phyloP scores from a whole-genome alignment of 2,797 vertebrate species.

The Nannoperca obscura region DNA sequence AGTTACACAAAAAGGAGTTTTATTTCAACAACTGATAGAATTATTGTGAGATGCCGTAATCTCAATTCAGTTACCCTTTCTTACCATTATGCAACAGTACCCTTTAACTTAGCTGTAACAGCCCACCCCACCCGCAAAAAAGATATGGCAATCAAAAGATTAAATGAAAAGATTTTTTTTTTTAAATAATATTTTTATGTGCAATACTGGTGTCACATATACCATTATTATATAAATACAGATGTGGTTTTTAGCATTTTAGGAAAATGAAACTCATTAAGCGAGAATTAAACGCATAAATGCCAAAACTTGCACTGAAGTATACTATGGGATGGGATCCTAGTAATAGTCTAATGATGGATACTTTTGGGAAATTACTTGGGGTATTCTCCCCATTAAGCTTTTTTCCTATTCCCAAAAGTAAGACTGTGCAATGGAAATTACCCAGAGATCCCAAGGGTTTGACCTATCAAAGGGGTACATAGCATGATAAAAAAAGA shows the following conservation, averaged over 20 bases:
- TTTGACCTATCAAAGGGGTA: conserved; percentile 33
- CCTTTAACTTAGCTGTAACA: conserved; percentile 68
- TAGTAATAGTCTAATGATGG: conserved; percentile 14
- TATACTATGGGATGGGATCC: conserved; percentile 12
- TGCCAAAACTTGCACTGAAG: conserved; percentile 29
- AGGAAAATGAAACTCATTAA: conserved; percentile 42
- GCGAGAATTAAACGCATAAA: neutral
- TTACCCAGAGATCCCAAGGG: conserved; percentile 36
- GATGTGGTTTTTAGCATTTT: conserved; percentile 53
- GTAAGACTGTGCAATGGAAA: conserved; percentile 38
- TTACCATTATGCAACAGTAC: conserved; percentile 63
- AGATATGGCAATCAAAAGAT: conserved; percentile 45
- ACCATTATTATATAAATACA: conserved; percentile 33
- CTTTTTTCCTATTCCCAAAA: conserved; percentile 16
- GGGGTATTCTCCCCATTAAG: neutral
- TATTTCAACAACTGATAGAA: conserved; percentile 81
- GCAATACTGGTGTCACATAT: conserved; percentile 31
- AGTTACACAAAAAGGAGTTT: conserved; percentile 89
- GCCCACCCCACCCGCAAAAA: conserved; percentile 42
- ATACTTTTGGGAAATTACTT: conserved; percentile 7
- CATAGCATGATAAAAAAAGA: conserved; percentile 22
- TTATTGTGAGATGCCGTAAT: conserved; percentile 66
- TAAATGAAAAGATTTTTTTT: conserved; percentile 22
- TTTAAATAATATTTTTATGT: neutral
- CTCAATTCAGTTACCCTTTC: conserved; percentile 54